phyloP scores from a whole-genome alignment of 2,888 invertebrate genomes.

The Andrena bucephala region DNA sequence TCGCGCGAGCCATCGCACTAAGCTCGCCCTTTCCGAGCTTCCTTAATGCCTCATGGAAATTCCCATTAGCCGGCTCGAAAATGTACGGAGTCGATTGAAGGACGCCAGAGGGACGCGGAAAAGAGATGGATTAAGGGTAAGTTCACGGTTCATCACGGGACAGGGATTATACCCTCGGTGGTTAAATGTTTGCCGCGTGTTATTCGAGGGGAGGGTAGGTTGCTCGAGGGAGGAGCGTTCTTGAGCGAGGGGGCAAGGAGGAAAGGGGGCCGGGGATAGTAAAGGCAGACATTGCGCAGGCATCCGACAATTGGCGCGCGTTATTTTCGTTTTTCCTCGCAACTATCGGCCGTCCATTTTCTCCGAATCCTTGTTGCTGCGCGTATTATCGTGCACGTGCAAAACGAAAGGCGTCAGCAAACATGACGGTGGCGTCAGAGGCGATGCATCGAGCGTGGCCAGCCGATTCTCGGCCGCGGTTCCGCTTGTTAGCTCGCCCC shows the following conservation, averaged over 20 bases:
- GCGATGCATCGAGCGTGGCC: slow-evolving; percentile 24
- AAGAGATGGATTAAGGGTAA: not conserved
- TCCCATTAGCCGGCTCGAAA: no score
- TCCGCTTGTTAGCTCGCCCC: slow-evolving; percentile 44
- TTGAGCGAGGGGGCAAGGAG: not conserved
- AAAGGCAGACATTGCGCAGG: slow-evolving; percentile 1
- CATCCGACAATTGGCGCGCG: slow-evolving; percentile 1
- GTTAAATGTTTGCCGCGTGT: not conserved
- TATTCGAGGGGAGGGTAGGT: not conserved
- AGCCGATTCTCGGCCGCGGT: slow-evolving; percentile 34
- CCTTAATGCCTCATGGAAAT: no score
- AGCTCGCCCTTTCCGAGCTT: no score
- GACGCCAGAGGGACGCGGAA: not conserved
- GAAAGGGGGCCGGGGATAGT: not conserved
- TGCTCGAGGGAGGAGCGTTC: not conserved
- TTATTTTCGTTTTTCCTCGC: slow-evolving; percentile 24
- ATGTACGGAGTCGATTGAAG: not conserved
- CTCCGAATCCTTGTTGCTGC: slow-evolving; percentile 24
- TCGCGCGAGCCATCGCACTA: no score
- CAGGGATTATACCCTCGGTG: not conserved
- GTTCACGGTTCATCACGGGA: not conserved
- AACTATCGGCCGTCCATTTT: slow-evolving; percentile 24
- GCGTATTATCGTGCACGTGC: slow-evolving; percentile 35
- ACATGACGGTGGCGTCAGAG: slow-evolving; percentile 20
- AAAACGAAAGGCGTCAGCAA: slow-evolving; percentile 40